Base-by-base conservation (phyloP, 2,113 vertebrate species). In the Elephantulus edwardii region DNA sequence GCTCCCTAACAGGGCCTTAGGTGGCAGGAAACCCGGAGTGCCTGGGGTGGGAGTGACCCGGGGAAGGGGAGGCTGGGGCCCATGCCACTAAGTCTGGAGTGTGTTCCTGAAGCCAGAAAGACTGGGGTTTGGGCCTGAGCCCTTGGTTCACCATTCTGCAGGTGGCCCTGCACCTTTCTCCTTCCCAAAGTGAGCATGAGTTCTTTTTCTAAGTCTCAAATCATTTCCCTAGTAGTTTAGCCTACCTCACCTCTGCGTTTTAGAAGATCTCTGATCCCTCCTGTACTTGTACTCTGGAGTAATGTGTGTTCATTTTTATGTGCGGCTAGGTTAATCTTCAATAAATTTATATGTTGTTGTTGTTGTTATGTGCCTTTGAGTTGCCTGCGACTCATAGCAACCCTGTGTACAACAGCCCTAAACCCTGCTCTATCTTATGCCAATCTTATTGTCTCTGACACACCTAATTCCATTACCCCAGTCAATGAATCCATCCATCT, bases 1-100 rank as follows among this genome's bases (percentile, higher is more conserved):
- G 14, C 79, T 76, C 79, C 10, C 0, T 46, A n/a, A 54, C 50
- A 0, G 42, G 85, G 54, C 90, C 75, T 48, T 13, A 3, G 35
- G 50, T 35, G 0, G 95, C 95, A 95, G 96, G 96, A 96, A 96
- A 87, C 94, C 70, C 24, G 0, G 86, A 92, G 88, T 54, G 56
- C 80, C 89, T 35, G 74, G 35, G 28, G 50, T 71, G 70, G 88
- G 90, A 88, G 71, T 54, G n/a, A 22, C 9, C 9, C 20, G 56
- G 48, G 17, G 52, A 71, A 9, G 78, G 71, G 88, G 77, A 60
- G 44, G 28, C n/a, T 46, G 17, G 46, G 77, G 79, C 52, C 75
- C 70, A 38, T 26, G 40, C 71, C 14, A 26, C 33, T 50, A 13
- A 68, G 46, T 86, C 84, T 83, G 66, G 48, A 74, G 56, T 19